Evolutionary conservation across 2,113 vertebrate genomes (phyloP).

Genomic region (Hippoglossus stenolepis): DNA sequence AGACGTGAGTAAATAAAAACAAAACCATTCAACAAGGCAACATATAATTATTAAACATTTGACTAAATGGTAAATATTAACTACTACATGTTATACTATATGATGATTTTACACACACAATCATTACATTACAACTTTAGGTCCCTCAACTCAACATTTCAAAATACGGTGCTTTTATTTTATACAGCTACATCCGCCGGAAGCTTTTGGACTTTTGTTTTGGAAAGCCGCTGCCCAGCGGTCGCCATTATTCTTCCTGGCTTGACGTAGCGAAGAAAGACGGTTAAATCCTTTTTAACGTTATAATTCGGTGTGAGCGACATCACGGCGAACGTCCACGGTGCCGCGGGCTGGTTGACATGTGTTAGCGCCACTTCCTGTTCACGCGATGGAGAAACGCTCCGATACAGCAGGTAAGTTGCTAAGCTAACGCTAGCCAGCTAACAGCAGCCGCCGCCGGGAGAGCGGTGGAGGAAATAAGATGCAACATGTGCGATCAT

Average conservation of each 20-base stretch:
- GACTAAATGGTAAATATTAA: not conserved
- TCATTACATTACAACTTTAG: too few relatives aligned
- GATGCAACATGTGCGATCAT: constrained; percentile 15
- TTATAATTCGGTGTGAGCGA: not conserved
- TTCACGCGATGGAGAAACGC: constrained; percentile 68
- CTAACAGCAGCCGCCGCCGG: constrained; percentile 49
- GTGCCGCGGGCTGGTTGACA: not conserved
- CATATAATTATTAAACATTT: not conserved
- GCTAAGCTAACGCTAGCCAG: constrained; percentile 69
- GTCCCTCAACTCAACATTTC: not conserved
- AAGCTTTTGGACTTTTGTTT: constrained; percentile 73
- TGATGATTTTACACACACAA: too few relatives aligned
- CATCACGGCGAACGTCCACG: rapidly evolving
- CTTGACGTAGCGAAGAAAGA: constrained; percentile 68
- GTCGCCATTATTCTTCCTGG: constrained; percentile 78
- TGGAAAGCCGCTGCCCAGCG: constrained; percentile 68
- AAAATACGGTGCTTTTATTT: constrained; percentile 58
- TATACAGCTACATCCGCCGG: constrained; percentile 61
- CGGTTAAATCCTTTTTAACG: constrained; percentile 49
- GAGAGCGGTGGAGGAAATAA: constrained; percentile 19
- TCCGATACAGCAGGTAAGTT: constrained; percentile 62
- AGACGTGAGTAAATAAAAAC: too few relatives aligned
- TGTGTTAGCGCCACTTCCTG: not conserved
- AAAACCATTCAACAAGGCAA: too few relatives aligned
- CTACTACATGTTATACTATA: too few relatives aligned